Percentiles rank a stretch among this genome's conserved stretches.
phyloP scores from a whole-genome alignment of 2,888 invertebrate genomes.

The Pristionchus mayeri region DNA sequence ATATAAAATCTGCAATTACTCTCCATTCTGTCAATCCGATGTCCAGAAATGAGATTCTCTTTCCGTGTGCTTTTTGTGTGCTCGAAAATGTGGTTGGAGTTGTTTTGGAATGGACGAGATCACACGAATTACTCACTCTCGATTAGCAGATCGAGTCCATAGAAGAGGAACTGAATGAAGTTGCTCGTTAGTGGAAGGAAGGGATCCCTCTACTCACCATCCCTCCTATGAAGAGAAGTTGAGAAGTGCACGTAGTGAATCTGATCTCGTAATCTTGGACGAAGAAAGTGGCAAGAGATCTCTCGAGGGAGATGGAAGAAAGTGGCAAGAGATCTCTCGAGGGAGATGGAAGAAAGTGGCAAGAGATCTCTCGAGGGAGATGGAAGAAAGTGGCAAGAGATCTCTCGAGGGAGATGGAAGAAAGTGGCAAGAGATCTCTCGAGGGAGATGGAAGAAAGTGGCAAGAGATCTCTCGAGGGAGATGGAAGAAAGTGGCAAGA shows the following conservation, averaged over 20 bases:
- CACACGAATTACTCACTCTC: not conserved
- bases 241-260: conserved; percentile 3
- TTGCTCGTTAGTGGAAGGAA: not conserved
- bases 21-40: not conserved
- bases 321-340: too few species aligned
- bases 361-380: too few species aligned
- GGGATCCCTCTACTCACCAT: not conserved
- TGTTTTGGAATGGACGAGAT: not conserved
- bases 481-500: too few species aligned
- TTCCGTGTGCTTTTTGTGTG: not conserved
- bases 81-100: not conserved
- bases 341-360: too few species aligned
- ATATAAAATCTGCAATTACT: conserved; percentile 27
- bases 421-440: too few species aligned
- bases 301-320: too few species aligned
- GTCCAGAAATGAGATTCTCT: too few species aligned
- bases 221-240: not conserved
- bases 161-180: conserved; percentile 10
- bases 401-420: too few species aligned
- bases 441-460: too few species aligned
- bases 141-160: not conserved
- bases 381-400: too few species aligned
- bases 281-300: conserved; percentile 14
- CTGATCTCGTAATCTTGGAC: conserved; percentile 39
- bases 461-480: too few species aligned